Conservation (phyloP, 2,888 invertebrate genomes). For the Muscina levida region DNA sequence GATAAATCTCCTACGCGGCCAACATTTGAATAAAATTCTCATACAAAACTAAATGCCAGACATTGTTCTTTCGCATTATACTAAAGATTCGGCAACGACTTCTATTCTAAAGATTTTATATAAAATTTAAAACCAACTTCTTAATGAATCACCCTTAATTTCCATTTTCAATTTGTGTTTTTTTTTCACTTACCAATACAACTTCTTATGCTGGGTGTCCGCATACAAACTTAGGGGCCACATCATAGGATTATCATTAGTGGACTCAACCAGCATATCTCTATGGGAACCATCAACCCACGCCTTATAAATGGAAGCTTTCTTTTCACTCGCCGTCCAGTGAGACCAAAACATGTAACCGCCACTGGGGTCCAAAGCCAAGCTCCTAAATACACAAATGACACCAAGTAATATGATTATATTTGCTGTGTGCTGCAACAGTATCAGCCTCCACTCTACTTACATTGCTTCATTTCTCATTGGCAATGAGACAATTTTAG, state of each 20-base stretch:
- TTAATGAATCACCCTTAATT: too few species aligned
- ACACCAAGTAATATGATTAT: too few species aligned
- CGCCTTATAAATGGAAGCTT: slow-evolving; percentile 85
- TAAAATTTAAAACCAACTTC: too few species aligned
- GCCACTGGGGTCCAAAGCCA: slow-evolving; percentile 85
- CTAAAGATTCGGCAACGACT: too few species aligned
- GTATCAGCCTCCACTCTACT: too few species aligned
- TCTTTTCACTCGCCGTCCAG: slow-evolving; percentile 81
- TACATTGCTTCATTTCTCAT: slow-evolving; percentile 82
- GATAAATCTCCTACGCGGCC: too few species aligned
- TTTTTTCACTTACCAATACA: slow-evolving; percentile 84
- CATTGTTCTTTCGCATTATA: too few species aligned
- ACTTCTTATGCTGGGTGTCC: slow-evolving; percentile 81
- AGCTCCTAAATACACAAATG: slow-evolving; percentile 81
- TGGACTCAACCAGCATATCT: slow-evolving; percentile 82
- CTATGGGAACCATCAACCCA: slow-evolving; percentile 88
- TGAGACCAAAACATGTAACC: slow-evolving; percentile 90
- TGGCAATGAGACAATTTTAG: slow-evolving; percentile 82
- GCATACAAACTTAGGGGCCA: slow-evolving; percentile 90
- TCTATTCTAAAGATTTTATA: too few species aligned
- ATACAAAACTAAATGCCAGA: too few species aligned
- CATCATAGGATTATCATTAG: slow-evolving; percentile 81
- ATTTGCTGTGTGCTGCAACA: not conserved
- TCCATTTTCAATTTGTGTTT: too few species aligned
- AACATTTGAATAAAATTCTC: too few species aligned